Percentiles rank a stretch among this genome's conserved stretches.
Conservation (phyloP, 2,888 invertebrate species). For the Nemapogon koenigi region DNA sequence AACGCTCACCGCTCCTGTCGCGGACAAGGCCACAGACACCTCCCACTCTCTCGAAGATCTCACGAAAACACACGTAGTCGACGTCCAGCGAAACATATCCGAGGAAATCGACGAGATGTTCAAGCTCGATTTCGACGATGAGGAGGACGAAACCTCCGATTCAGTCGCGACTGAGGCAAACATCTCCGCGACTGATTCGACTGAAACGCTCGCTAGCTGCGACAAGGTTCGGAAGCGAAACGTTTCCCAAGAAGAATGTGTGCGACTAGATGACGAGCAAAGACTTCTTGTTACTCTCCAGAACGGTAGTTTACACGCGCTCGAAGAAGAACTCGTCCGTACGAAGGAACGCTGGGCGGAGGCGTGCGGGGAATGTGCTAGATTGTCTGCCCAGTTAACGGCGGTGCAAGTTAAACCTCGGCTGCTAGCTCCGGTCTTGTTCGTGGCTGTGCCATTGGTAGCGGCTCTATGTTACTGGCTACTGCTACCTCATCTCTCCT, state of each 20-base stretch:
- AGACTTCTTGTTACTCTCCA: constrained; percentile 38
- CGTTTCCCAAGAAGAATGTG: constrained; percentile 23
- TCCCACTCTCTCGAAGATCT: constrained; percentile 19
- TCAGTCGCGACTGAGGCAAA: constrained; percentile 41
- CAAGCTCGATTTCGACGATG: constrained; percentile 45
- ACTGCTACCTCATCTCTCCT: constrained; percentile 65
- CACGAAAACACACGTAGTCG: constrained; percentile 24
- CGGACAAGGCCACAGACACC: constrained; percentile 13
- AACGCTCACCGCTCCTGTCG: constrained; percentile 16
- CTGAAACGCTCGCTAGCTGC: constrained; percentile 12
- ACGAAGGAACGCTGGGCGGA: constrained; percentile 77
- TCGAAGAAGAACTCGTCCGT: constrained; percentile 76
- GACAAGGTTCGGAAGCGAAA: constrained; percentile 16
- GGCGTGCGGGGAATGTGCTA: constrained; percentile 67
- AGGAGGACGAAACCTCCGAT: constrained; percentile 45
- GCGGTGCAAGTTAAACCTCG: constrained; percentile 40
- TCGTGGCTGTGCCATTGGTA: constrained; percentile 64
- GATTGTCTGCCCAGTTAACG: constrained; percentile 66
- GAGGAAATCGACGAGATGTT: constrained; percentile 57
- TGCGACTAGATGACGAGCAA: constrained; percentile 33
- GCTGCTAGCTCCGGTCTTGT: constrained; percentile 63
- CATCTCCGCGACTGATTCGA: constrained; percentile 13
- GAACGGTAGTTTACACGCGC: constrained; percentile 64
- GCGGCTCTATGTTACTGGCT: constrained; percentile 67
- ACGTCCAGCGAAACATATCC: constrained; percentile 35